Percentiles rank a stretch among this genome's conserved stretches.
These are phyloP conservation scores for Caenorhabditis uteleia DNA, from an alignment of 2,888 invertebrate genomes.

Conservation along the genomic window DNA sequence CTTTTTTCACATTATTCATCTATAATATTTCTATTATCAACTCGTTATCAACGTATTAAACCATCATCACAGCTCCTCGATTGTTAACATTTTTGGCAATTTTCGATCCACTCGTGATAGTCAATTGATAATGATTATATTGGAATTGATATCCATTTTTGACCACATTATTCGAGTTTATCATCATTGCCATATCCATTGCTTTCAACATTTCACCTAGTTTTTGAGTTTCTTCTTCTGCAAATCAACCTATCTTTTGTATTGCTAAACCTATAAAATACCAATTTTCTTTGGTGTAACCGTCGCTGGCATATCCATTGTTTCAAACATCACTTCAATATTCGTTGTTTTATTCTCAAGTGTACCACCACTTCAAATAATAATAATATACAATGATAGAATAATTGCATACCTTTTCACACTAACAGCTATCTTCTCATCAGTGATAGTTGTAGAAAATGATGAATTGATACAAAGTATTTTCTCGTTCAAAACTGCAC, in stretches of 20 bases:
- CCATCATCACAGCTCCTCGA: slow-evolving; percentile 33
- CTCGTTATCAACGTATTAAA: no score
- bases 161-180: slow-evolving; percentile 27
- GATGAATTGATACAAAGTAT: slow-evolving; percentile 29
- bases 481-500: slow-evolving; percentile 16
- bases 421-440: slow-evolving; percentile 19
- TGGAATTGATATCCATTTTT: slow-evolving; percentile 22
- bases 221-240: slow-evolving; percentile 25
- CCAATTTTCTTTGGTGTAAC: slow-evolving; percentile 19
- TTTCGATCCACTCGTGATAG: slow-evolving; percentile 22
- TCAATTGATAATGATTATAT: slow-evolving; percentile 13
- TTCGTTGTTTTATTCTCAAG: slow-evolving; percentile 11
- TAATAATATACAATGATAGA: background rate
- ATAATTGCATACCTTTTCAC: slow-evolving; percentile 12
- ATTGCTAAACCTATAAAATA: no score
- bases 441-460: slow-evolving; percentile 22
- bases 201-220: slow-evolving; percentile 19
- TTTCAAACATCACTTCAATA: slow-evolving; percentile 14
- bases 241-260: no score
- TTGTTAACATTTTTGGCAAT: slow-evolving; percentile 12
- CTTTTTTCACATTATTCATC: no score
- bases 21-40: no score
- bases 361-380: slow-evolving; percentile 5
- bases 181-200: slow-evolving; percentile 30
- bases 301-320: slow-evolving; percentile 7